Percentiles rank a stretch among this genome's conserved stretches.
Conservation (phyloP, 2,113 vertebrate species). For the Eclectus roratus region DNA sequence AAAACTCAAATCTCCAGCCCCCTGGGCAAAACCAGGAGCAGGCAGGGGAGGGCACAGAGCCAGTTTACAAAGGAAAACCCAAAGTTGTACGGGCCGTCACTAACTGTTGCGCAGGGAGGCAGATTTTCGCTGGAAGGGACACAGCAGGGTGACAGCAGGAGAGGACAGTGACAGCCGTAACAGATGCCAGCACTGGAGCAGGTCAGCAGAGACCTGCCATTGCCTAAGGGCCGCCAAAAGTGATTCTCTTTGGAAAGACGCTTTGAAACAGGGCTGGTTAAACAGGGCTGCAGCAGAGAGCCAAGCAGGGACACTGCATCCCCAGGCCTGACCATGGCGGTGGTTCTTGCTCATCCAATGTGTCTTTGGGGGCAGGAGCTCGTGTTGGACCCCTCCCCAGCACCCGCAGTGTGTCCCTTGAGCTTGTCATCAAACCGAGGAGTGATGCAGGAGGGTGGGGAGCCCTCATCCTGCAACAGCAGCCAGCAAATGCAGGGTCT, state of each 20-base stretch:
- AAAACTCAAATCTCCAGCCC: accelerated
- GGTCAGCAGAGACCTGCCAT: not conserved
- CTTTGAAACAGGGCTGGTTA: not conserved
- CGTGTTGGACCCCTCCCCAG: not conserved
- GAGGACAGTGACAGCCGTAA: not conserved
- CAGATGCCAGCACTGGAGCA: not conserved
- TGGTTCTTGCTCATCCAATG: accelerated
- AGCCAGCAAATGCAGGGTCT: not conserved
- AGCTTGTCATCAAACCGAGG: not conserved
- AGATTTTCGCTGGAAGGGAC: not conserved
- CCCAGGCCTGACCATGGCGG: not conserved
- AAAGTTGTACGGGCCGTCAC: accelerated
- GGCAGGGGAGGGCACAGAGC: not conserved
- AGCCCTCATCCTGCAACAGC: not conserved
- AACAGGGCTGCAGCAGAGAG: not conserved
- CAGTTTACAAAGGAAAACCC: not conserved
- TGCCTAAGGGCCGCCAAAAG: conserved; percentile 1
- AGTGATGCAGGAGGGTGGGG: accelerated
- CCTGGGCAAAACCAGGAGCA: not conserved
- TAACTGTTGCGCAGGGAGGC: not conserved
- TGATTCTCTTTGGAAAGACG: not conserved
- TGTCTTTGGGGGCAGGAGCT: not conserved
- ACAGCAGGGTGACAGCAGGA: not conserved
- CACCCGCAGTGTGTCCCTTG: not conserved
- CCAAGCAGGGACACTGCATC: not conserved